phyloP scores from a whole-genome alignment of 2,888 invertebrate species.

The Epinotia demarniana region DNA sequence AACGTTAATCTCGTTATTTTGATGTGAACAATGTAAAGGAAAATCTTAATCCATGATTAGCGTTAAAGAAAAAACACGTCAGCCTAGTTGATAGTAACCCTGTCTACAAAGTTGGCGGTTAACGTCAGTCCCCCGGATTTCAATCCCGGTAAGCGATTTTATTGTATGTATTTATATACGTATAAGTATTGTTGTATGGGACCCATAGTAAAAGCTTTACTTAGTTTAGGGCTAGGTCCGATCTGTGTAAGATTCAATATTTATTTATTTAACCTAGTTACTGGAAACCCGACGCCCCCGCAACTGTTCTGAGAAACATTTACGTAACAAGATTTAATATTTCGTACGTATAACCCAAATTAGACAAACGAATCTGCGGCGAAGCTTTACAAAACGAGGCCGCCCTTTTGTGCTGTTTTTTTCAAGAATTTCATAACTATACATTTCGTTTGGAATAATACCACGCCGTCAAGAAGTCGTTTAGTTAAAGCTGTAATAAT shows the following conservation, averaged over 20 bases:
- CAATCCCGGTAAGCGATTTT: no score
- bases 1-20: background rate
- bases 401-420: conserved; percentile 18
- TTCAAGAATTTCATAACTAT: conserved; percentile 42
- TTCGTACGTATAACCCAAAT: conserved; percentile 10
- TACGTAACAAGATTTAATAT: background rate
- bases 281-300: background rate
- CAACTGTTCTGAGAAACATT: background rate
- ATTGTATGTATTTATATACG: no score
- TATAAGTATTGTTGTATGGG: no score
- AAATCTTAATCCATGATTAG: no score
- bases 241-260: no score
- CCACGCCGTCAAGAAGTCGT: conserved; percentile 46
- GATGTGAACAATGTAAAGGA: no score
- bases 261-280: background rate
- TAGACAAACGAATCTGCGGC: conserved; percentile 29
- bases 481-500: conserved; percentile 57
- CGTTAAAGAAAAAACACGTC: no score
- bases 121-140: no score
- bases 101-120: no score
- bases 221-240: no score
- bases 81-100: no score
- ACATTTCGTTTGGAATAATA: conserved; percentile 43
- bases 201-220: no score
- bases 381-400: conserved; percentile 23